Percentiles rank a stretch among this genome's conserved stretches.
Evolutionary conservation across 2,113 vertebrate genomes (phyloP).

Genomic region (Elanoides forficatus): DNA sequence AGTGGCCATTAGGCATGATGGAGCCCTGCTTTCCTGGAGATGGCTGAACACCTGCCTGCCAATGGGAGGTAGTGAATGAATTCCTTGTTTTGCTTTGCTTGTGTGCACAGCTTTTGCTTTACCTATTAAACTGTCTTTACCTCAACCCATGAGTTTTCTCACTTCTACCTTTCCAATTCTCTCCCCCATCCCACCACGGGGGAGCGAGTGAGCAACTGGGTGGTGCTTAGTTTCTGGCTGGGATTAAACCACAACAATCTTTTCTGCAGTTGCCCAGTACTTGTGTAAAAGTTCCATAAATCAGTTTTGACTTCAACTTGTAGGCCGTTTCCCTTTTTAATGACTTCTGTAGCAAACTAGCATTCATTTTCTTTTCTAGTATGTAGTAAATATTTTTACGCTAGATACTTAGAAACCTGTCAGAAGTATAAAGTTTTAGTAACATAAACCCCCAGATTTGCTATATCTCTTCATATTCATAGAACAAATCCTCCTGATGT

Average conservation of each 20-base stretch:
- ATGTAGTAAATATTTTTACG: neutral
- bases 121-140: neutral
- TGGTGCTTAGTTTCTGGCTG: neutral
- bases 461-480: neutral
- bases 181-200: neutral
- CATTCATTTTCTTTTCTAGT: neutral
- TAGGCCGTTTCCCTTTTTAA: neutral
- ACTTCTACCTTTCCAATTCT: neutral
- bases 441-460: neutral
- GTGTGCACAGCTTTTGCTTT: neutral
- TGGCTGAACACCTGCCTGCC: neutral
- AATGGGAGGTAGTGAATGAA: neutral
- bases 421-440: neutral
- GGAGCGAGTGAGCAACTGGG: neutral
- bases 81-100: neutral
- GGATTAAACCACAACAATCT: neutral
- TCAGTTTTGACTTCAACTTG: neutral
- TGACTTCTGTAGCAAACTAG: neutral
- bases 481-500: neutral
- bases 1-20: fast-evolving
- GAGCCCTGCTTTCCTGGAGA: neutral
- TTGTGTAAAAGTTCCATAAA: neutral
- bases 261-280: neutral
- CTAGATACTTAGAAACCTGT: neutral
- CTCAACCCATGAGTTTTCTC: neutral